phyloP scores from a whole-genome alignment of 2,888 invertebrate genomes.

The Sipunculus nudus region DNA sequence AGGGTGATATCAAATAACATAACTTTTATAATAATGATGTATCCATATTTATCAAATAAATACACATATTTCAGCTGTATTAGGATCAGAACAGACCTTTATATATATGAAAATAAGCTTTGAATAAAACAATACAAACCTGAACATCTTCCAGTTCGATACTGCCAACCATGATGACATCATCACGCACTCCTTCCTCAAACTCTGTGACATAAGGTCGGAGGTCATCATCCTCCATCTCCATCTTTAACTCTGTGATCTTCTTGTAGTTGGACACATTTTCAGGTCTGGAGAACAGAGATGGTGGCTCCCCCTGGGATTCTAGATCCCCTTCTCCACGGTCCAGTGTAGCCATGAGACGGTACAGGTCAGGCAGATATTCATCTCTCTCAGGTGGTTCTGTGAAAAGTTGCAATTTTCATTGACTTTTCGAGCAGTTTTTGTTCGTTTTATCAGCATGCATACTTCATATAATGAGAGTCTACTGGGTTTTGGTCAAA shows the following conservation, averaged over 20 bases:
- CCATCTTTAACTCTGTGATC: conserved; percentile 50
- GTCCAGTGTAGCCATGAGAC: conserved; percentile 53
- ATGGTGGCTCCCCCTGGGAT: conserved; percentile 48
- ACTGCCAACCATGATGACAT: conserved; percentile 60
- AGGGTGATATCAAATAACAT: too few species aligned
- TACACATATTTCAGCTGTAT: too few species aligned
- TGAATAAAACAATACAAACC: conserved; percentile 18
- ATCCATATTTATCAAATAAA: too few species aligned
- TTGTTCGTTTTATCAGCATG: too few species aligned
- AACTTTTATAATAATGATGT: too few species aligned
- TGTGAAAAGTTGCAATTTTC: conserved; percentile 19
- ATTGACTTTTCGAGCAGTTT: too few species aligned
- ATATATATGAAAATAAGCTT: too few species aligned
- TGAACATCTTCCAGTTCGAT: conserved; percentile 59
- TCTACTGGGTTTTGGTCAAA: too few species aligned
- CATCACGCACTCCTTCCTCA: conserved; percentile 54
- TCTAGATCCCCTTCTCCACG: conserved; percentile 50
- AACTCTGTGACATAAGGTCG: conserved; percentile 55
- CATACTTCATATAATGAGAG: too few species aligned
- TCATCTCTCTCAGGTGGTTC: conserved; percentile 49
- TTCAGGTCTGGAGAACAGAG: conserved; percentile 57
- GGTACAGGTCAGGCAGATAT: conserved; percentile 55
- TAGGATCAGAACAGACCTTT: too few species aligned
- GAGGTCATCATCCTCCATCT: conserved; percentile 55
- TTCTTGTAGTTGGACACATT: conserved; percentile 52